Evolutionary conservation across 2,113 vertebrate species (phyloP).

Genomic region (Sander vitreus): DNA sequence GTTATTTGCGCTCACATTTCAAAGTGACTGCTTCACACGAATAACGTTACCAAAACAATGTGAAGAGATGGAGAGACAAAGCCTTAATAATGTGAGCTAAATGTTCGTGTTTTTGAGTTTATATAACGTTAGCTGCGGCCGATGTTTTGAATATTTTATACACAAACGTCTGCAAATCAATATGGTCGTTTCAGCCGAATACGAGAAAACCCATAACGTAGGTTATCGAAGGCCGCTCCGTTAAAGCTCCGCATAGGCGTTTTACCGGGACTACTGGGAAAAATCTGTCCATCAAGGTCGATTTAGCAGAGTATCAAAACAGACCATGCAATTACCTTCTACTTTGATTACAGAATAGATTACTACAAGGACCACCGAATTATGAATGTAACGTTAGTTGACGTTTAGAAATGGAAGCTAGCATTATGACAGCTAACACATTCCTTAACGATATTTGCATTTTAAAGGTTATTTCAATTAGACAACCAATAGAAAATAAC

Average conservation of each 20-base stretch:
- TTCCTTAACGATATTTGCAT: not conserved
- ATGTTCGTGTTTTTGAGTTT: not conserved
- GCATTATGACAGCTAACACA: conserved; percentile 14
- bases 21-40: not conserved
- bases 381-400: not conserved
- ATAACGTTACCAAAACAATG: not conserved
- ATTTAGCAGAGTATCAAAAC: not conserved
- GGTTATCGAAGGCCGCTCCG: conserved; percentile 32
- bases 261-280: not conserved
- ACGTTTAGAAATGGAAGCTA: conserved; percentile 14
- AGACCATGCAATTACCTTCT: not conserved
- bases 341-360: not conserved
- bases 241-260: conserved; percentile 48
- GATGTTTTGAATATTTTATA: not conserved
- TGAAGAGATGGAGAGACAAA: not conserved
- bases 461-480: not conserved
- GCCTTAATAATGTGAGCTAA: not conserved
- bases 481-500: not conserved
- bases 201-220: not conserved
- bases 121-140: no score
- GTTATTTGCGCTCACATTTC: not conserved
- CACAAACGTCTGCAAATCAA: not conserved
- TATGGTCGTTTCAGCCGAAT: not conserved
- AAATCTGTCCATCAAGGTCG: not conserved
- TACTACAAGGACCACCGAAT: not conserved